Conservation (phyloP, 2,888 invertebrate genomes). For the Isoperla grammatica region DNA sequence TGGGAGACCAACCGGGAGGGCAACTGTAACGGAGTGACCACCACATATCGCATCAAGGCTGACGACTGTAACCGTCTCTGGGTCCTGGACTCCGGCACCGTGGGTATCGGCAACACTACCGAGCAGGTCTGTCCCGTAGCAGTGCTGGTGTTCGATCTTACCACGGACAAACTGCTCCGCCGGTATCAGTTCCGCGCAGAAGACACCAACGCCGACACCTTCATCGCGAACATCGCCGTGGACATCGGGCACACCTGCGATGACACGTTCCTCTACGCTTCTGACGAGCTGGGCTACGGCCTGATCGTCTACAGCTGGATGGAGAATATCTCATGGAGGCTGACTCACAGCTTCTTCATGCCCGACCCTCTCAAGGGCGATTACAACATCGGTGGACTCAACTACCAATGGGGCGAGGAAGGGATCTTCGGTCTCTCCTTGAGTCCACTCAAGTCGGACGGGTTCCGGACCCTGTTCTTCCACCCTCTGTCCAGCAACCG, state of each 20-base stretch:
- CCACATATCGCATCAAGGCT: slow-evolving; percentile 57
- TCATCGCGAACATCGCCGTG: slow-evolving; percentile 81
- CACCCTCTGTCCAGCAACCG: slow-evolving; percentile 72
- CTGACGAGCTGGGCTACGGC: slow-evolving; percentile 78
- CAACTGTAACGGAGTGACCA: slow-evolving; percentile 70
- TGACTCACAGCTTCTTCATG: slow-evolving; percentile 71
- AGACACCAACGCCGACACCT: slow-evolving; percentile 69
- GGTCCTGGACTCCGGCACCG: slow-evolving; percentile 78
- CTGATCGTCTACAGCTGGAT: slow-evolving; percentile 73
- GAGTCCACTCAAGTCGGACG: slow-evolving; percentile 59
- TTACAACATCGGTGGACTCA: slow-evolving; percentile 65
- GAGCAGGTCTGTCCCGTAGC: slow-evolving; percentile 75
- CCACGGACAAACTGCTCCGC: slow-evolving; percentile 63
- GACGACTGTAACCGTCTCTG: slow-evolving; percentile 75
- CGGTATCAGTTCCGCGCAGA: slow-evolving; percentile 56
- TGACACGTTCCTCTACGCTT: slow-evolving; percentile 72
- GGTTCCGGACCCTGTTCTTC: slow-evolving; percentile 68
- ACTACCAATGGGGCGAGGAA: slow-evolving; percentile 81
- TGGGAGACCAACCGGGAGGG: slow-evolving; percentile 69
- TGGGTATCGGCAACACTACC: slow-evolving; percentile 70
- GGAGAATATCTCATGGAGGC: slow-evolving; percentile 71
- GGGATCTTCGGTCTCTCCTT: slow-evolving; percentile 74
- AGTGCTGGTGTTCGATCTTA: slow-evolving; percentile 69
- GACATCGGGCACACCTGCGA: slow-evolving; percentile 68
- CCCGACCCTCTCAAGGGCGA: slow-evolving; percentile 76